These are phyloP conservation scores for Rhyacichthys aspro DNA, from an alignment of 2,797 vertebrate genomes.

Conservation along the genomic window DNA sequence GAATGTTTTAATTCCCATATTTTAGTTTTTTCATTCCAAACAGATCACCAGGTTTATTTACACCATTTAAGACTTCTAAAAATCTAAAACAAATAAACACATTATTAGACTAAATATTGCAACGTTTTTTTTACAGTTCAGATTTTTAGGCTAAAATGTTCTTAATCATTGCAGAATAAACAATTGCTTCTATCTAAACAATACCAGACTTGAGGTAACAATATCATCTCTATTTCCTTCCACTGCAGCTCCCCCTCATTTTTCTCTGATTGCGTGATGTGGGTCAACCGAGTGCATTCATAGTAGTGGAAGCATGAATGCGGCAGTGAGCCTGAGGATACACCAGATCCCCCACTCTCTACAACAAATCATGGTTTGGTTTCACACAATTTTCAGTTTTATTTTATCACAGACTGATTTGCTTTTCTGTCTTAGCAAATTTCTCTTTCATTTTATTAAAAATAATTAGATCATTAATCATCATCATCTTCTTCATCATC, in stretches of 20 bases:
- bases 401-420: too few relatives aligned
- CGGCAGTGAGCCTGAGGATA: constrained; percentile 57
- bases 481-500: neutral
- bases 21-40: too few relatives aligned
- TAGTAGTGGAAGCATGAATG: constrained; percentile 61
- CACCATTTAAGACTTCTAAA: too few relatives aligned
- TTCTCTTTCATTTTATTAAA: neutral
- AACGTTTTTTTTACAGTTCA: too few relatives aligned
- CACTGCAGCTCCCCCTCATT: constrained; percentile 12
- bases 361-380: constrained; percentile 12
- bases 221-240: constrained; percentile 42
- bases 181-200: constrained; percentile 17
- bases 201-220: constrained; percentile 39
- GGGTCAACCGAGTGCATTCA: constrained; percentile 71
- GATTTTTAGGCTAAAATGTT: too few relatives aligned
- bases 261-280: constrained; percentile 58
- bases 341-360: constrained; percentile 18
- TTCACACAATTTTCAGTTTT: neutral
- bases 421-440: neutral
- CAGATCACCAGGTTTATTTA: too few relatives aligned
- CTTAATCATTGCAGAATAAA: constrained; percentile 14
- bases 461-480: too few relatives aligned
- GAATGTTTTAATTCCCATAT: too few relatives aligned
- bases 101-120: too few relatives aligned
- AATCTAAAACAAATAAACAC: too few relatives aligned